phyloP scores from a whole-genome alignment of 1,140 invertebrate genomes.

The Drosophila dunni region DNA sequence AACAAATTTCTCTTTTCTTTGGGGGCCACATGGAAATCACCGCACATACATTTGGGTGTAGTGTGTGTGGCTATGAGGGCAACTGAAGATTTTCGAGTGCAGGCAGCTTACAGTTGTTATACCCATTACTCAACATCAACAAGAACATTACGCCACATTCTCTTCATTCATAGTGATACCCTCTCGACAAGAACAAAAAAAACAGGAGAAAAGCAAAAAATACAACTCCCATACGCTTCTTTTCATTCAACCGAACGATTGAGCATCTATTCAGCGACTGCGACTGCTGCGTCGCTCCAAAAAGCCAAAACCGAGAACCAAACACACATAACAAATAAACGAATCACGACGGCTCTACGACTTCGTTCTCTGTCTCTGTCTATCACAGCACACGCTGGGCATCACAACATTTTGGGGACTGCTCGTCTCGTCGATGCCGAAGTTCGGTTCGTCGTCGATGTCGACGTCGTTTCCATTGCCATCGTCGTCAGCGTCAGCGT shows the following conservation, averaged over 20 bases:
- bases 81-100: slow-evolving; percentile 50
- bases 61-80: slow-evolving; percentile 8
- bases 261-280: slow-evolving; percentile 79
- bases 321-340: slow-evolving; percentile 47
- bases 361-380: background rate
- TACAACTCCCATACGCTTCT: slow-evolving; percentile 44
- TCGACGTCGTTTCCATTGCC: slow-evolving; percentile 10
- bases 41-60: slow-evolving; percentile 3
- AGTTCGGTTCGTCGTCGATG: slow-evolving; percentile 27
- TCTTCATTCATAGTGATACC: slow-evolving; percentile 61
- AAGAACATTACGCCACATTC: slow-evolving; percentile 81
- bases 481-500: slow-evolving; percentile 14
- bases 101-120: slow-evolving; percentile 81
- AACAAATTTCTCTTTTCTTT: slow-evolving; percentile 79
- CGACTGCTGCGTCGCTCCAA: slow-evolving; percentile 56
- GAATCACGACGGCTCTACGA: slow-evolving; percentile 43
- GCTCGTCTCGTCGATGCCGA: slow-evolving; percentile 39
- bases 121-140: slow-evolving; percentile 82
- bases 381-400: slow-evolving; percentile 10
- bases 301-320: slow-evolving; percentile 53
- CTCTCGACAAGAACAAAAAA: slow-evolving; percentile 43
- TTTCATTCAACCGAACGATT: slow-evolving; percentile 81
- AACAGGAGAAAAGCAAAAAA: slow-evolving; percentile 26
- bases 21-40: slow-evolving; percentile 35
- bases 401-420: slow-evolving; percentile 50